Evolutionary conservation across 2,797 vertebrate species (phyloP).

Genomic region (Scleropages formosus): DNA sequence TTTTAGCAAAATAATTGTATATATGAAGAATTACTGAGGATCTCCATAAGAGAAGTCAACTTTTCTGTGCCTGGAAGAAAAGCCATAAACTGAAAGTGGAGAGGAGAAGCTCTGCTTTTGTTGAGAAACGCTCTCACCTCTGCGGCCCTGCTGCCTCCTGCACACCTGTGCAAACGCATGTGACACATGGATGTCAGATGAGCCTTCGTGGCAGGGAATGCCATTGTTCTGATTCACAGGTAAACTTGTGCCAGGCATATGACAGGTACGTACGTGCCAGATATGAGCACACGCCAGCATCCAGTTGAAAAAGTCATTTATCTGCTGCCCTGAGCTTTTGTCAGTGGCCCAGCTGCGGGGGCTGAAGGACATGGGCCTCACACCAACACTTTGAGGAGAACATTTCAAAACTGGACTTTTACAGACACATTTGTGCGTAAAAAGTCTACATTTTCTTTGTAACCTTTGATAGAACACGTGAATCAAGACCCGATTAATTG

Average conservation of each 20-base stretch:
- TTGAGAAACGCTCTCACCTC: not conserved
- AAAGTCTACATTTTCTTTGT: no score
- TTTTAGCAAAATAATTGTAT: not conserved
- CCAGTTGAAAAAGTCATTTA: not conserved
- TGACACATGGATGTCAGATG: constrained; percentile 9
- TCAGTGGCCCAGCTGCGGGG: not conserved
- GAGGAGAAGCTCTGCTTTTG: not conserved
- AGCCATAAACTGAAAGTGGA: not conserved
- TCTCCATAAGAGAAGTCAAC: not conserved
- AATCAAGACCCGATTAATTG: no score
- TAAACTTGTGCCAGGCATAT: not conserved
- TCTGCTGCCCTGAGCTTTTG: not conserved
- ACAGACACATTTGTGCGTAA: no score
- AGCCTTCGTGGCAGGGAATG: not conserved
- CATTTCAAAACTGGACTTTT: not conserved
- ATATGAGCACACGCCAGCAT: not conserved
- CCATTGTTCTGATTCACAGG: not conserved
- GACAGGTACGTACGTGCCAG: not conserved
- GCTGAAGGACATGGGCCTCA: not conserved
- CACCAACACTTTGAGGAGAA: not conserved
- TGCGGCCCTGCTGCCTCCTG: not conserved
- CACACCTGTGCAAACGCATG: constrained; percentile 28
- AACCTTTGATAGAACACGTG: no score
- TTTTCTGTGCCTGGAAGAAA: not conserved
- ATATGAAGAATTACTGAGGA: not conserved